Evolutionary conservation across 2,113 vertebrate genomes (phyloP).

Genomic region (Aldabrachelys gigantea): DNA sequence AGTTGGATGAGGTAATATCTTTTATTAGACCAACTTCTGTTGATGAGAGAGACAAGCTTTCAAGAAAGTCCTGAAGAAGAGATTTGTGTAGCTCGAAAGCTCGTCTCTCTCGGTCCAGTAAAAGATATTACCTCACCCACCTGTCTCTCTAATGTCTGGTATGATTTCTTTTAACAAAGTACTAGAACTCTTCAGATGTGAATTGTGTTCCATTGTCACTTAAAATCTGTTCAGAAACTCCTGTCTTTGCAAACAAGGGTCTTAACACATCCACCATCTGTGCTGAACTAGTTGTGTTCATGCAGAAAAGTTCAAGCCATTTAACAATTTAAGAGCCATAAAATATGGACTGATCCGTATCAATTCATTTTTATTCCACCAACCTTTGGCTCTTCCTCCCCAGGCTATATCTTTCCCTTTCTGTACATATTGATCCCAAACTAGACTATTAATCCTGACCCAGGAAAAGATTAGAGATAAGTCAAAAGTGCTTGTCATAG

Average conservation of each 20-base stretch:
- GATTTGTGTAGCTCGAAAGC: not conserved
- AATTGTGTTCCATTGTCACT: not conserved
- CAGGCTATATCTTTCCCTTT: not conserved
- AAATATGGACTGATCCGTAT: constrained; percentile 31
- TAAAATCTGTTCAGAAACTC: not conserved
- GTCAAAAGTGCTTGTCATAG: constrained; percentile 41
- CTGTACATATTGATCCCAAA: constrained; percentile 68
- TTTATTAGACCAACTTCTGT: not conserved
- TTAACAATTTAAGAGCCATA: constrained; percentile 5
- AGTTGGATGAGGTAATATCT: not conserved
- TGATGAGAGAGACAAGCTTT: not conserved
- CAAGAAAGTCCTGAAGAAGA: not conserved
- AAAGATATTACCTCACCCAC: not conserved
- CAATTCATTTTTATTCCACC: constrained; percentile 61
- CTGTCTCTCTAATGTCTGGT: not conserved
- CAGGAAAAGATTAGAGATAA: constrained; percentile 72
- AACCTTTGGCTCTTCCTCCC: constrained; percentile 20
- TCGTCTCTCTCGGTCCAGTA: not conserved
- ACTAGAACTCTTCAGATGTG: not conserved
- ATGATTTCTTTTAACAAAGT: not conserved
- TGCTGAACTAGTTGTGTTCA: not conserved
- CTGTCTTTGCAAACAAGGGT: not conserved
- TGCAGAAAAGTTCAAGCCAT: not conserved
- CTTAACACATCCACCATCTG: not conserved
- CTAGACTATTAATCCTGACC: constrained; percentile 67